Evolutionary conservation across 2,888 invertebrate species (phyloP), one percentile per base, ranked within the genome.

Genomic region (Byasa hedistus): DNA sequence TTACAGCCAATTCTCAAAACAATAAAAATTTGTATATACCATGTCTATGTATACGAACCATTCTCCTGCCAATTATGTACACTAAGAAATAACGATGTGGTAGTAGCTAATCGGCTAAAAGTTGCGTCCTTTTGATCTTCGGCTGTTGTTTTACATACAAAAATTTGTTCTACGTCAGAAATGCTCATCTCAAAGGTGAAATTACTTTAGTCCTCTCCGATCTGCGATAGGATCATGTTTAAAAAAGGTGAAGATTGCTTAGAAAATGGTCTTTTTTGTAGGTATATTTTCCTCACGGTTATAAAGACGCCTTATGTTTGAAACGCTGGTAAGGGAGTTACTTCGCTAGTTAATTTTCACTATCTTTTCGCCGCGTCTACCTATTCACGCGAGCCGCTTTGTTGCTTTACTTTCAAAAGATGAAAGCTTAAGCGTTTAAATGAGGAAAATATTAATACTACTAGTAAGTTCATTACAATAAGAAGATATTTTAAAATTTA

Each of bases 281-380:
- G 27, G 60, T 51, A 12, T 51, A 24, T 60, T 60, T 60, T 60
- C 24, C 27, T 44, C n/a, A 51, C 48, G 60, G 27, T 61, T 52
- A 61, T 61, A 36, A 52, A 61, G 52, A 61, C 27, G 61, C 52
- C 61, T 36, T 36, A 36, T 36, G 36, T 54, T 51, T 52, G 61
- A 61, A 61, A 61, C 61, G 27, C 32, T 36, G 61, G 61, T 61
- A 61, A 61, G 54, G 54, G 61, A 52, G 61, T 61, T 61, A 61
- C 52, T 21, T 32, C 19, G 52, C 32, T 54, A 54, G 61, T 61
- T 61, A 61, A 61, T 54, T 61, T 54, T 61, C 52, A 32, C 61
- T 52, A 61, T 32, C 61, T 54, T 61, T 61, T 32, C 27, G 51
- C 27, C 48, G 27, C 51, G 60, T 12, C 60, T 27, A 22, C 32